A percentile compares a stretch with the other conserved stretches of the same genome.
Conservation (phyloP, 2,113 vertebrate genomes). For the Bombycilla garrulus region DNA sequence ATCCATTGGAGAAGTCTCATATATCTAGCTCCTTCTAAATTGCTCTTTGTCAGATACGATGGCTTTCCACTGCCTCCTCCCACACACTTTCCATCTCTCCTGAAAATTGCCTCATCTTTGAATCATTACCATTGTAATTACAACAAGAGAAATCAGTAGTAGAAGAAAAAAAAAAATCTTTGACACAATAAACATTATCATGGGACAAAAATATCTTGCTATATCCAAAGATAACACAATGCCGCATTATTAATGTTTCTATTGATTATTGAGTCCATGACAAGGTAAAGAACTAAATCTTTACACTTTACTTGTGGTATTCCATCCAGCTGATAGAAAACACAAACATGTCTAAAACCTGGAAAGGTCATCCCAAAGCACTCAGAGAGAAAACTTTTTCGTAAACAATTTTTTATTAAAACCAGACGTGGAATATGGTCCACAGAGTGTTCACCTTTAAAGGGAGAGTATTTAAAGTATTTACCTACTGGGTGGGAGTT, state of each 20-base stretch:
- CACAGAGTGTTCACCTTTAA: background rate
- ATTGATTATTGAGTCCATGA: background rate
- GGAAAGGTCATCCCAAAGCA: background rate
- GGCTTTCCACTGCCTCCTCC: conserved; percentile 53
- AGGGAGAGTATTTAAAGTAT: background rate
- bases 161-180: conserved; percentile 4
- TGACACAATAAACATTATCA: conserved; percentile 24
- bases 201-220: conserved; percentile 52
- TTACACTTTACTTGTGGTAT: background rate
- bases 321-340: background rate
- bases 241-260: background rate
- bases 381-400: rapidly evolving
- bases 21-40: conserved; percentile 38
- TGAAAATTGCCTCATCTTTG: conserved; percentile 64
- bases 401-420: background rate
- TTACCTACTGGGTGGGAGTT: background rate
- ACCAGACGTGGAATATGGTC: background rate
- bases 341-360: background rate
- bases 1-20: conserved; percentile 19
- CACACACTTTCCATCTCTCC: conserved; percentile 50
- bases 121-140: conserved; percentile 60
- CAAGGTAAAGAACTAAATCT: background rate
- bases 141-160: conserved; percentile 44
- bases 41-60: conserved; percentile 57
- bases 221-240: conserved; percentile 33